These are phyloP conservation scores for Pelobates fuscus DNA, from an alignment of 2,113 vertebrate species.

Conservation along the genomic window DNA sequence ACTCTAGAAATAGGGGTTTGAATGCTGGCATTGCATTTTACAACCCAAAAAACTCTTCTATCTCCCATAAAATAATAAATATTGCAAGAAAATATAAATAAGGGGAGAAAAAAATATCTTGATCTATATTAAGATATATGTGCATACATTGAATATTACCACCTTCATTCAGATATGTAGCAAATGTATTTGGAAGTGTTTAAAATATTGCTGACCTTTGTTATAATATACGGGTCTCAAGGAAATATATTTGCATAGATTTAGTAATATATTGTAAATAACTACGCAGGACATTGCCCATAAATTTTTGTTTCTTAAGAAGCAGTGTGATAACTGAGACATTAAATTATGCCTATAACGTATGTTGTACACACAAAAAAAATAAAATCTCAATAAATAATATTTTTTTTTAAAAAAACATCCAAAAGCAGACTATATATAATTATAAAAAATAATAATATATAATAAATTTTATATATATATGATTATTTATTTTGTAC, in stretches of 20 bases:
- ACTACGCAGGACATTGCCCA: constrained; percentile 70
- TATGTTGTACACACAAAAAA: too few species aligned
- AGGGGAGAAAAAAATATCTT: constrained; percentile 62
- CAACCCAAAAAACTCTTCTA: too few species aligned
- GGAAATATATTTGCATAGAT: constrained; percentile 81
- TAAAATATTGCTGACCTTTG: constrained; percentile 80
- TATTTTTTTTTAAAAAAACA: too few species aligned
- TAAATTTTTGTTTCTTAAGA: constrained; percentile 79
- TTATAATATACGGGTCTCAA: constrained; percentile 70
- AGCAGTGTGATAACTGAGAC: constrained; percentile 74
- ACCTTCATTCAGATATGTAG: constrained; percentile 64
- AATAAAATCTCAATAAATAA: constrained; percentile 8
- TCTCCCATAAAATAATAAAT: constrained; percentile 57
- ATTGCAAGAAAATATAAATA: constrained; percentile 56
- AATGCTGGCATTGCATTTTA: too few species aligned
- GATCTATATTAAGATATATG: constrained; percentile 74
- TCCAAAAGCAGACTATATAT: too few species aligned
- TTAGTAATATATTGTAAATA: constrained; percentile 78
- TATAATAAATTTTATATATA: too few species aligned
- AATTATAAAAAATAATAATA: too few species aligned
- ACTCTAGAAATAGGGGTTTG: constrained; percentile 46
- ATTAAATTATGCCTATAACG: constrained; percentile 84
- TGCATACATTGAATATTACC: constrained; percentile 64
- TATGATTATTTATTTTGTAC: too few species aligned
- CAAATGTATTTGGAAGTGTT: constrained; percentile 73